These are phyloP conservation scores for Nysson spinosus DNA, from an alignment of 2,888 invertebrate genomes.

Conservation along the genomic window DNA sequence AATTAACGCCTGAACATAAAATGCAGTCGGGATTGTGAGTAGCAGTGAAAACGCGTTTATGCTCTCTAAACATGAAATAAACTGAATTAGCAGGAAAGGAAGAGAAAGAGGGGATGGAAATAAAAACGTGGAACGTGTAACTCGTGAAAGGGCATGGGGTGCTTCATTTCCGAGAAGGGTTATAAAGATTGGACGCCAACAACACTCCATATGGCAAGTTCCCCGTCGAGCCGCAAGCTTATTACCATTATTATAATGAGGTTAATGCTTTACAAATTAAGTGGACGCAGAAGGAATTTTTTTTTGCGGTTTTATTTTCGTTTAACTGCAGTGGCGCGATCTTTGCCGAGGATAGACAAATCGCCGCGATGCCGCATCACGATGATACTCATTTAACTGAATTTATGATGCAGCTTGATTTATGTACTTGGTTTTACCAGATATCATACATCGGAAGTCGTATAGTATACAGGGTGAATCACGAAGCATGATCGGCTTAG, in stretches of 20 bases:
- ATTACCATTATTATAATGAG: slow-evolving; percentile 57
- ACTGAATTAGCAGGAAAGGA: background rate
- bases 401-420: too few species aligned
- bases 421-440: too few species aligned
- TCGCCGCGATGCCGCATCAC: slow-evolving; percentile 34
- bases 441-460: too few species aligned
- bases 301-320: slow-evolving; percentile 47
- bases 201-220: slow-evolving; percentile 29
- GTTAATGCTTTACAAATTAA: slow-evolving; percentile 59
- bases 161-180: slow-evolving; percentile 61
- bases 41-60: too few species aligned
- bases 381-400: slow-evolving; percentile 26
- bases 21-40: too few species aligned
- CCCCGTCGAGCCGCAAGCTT: slow-evolving; percentile 45
- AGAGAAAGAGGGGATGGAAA: slow-evolving; percentile 26
- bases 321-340: slow-evolving; percentile 50
- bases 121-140: slow-evolving; percentile 22
- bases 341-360: slow-evolving; percentile 36
- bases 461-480: too few species aligned
- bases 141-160: slow-evolving; percentile 38
- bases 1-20: too few species aligned
- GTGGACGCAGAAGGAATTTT: slow-evolving; percentile 49
- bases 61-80: too few species aligned
- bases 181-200: slow-evolving; percentile 61
- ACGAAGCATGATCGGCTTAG: too few species aligned